A percentile compares a stretch with the other conserved stretches of the same genome.
Evolutionary conservation across 2,888 invertebrate genomes (phyloP).

Genomic region (Emesis furor): DNA sequence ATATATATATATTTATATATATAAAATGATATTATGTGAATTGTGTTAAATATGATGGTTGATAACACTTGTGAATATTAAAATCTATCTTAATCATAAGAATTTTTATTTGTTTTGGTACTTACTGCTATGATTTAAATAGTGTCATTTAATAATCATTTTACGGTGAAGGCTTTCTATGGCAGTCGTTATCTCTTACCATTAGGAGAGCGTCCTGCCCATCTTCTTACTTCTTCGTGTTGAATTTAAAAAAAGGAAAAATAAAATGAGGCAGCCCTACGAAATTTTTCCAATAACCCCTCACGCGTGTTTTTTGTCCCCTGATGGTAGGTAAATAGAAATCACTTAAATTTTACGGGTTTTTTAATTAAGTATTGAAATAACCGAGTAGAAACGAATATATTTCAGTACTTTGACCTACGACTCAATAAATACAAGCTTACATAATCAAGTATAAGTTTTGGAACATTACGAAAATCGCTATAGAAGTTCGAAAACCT

Average conservation of each 20-base stretch:
- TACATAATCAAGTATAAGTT: neutral
- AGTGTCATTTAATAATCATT: neutral
- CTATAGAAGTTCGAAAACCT: conserved; percentile 6
- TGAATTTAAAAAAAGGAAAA: neutral
- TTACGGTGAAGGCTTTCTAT: too few relatives aligned
- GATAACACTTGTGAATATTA: neutral
- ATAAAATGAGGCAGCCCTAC: conserved; percentile 5
- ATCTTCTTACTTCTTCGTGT: too few relatives aligned
- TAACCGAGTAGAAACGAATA: conserved; percentile 4
- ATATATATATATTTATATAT: too few relatives aligned
- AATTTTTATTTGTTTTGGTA: neutral
- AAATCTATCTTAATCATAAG: neutral
- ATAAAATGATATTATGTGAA: too few relatives aligned
- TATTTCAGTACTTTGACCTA: conserved; percentile 21
- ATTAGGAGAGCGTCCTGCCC: too few relatives aligned
- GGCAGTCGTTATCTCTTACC: too few relatives aligned
- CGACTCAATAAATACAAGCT: conserved; percentile 16
- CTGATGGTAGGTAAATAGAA: conserved; percentile 27
- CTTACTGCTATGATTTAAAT: neutral
- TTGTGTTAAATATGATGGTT: too few relatives aligned
- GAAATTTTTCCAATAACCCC: neutral
- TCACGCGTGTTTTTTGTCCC: conserved; percentile 12
- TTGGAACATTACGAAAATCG: neutral
- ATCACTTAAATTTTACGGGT: conserved; percentile 19
- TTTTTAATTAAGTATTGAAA: neutral